These are phyloP conservation scores for Patella depressa DNA, from an alignment of 2,888 invertebrate species.

Conservation along the genomic window DNA sequence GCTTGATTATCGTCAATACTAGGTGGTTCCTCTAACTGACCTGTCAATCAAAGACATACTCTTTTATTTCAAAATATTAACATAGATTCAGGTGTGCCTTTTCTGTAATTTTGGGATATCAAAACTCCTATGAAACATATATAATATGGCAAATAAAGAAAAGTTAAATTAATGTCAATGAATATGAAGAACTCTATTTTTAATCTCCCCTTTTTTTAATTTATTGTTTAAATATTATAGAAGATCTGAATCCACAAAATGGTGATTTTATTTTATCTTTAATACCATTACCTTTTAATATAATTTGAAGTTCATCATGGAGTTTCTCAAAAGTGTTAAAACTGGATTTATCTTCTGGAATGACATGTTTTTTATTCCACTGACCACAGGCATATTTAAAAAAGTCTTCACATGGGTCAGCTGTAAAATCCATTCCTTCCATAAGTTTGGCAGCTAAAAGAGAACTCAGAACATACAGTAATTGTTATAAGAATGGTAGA, in stretches of 20 bases:
- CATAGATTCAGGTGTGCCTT: no score
- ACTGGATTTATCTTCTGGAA: slow-evolving; percentile 87
- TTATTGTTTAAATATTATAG: no score
- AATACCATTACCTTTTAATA: slow-evolving; percentile 77
- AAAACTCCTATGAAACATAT: no score
- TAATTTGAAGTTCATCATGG: slow-evolving; percentile 86
- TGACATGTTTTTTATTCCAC: slow-evolving; percentile 88
- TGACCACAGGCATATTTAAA: slow-evolving; percentile 90
- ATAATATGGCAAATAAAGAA: no score
- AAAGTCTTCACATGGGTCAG: slow-evolving; percentile 87
- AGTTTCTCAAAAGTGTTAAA: slow-evolving; percentile 89
- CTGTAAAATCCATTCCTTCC: slow-evolving; percentile 84
- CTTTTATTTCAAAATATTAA: no score
- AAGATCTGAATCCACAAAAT: no score
- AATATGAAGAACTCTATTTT: no score
- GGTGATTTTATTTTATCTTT: no score
- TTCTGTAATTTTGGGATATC: no score
- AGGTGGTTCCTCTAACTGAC: slow-evolving; percentile 53
- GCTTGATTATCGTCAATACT: slow-evolving; percentile 52
- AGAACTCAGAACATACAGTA: not conserved
- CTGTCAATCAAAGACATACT: slow-evolving; percentile 39
- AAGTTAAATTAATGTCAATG: no score
- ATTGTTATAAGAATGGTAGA: no score
- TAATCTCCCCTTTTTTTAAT: no score
- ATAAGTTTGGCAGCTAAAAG: slow-evolving; percentile 82